These are phyloP conservation scores for Arrhopalites spinosus DNA, from an alignment of 2,888 invertebrate genomes.

Conservation along the genomic window DNA sequence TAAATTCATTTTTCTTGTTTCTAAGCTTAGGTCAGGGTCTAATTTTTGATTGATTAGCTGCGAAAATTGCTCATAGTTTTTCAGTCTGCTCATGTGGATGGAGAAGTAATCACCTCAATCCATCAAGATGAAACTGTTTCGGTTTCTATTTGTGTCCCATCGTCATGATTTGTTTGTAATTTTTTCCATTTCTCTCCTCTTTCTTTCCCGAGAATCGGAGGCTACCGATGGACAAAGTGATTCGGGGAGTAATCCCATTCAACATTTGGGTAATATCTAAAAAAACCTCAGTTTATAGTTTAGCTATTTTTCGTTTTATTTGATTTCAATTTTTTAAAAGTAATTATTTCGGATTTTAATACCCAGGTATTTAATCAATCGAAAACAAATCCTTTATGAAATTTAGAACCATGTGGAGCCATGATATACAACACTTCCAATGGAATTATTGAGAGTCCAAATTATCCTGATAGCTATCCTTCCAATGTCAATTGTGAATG, in stretches of 20 bases:
- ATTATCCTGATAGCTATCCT: neutral
- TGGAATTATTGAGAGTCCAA: conserved; percentile 6
- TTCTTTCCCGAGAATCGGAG: neutral
- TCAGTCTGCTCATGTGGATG: neutral
- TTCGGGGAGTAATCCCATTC: no score
- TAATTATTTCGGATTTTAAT: neutral
- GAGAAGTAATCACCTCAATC: neutral
- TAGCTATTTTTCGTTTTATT: neutral
- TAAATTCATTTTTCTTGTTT: neutral
- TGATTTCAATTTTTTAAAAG: neutral
- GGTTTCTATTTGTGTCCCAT: neutral
- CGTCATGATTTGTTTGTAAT: no score
- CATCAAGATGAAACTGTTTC: neutral
- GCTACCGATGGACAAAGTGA: neutral
- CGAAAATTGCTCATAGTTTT: neutral
- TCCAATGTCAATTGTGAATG: conserved; percentile 16
- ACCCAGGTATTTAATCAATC: neutral
- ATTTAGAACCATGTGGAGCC: neutral
- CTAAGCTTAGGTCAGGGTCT: neutral
- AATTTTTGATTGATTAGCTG: conserved; percentile 3
- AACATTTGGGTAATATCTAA: neutral
- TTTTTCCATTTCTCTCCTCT: neutral
- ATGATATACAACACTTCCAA: neutral
- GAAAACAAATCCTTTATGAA: neutral
- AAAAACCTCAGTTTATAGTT: neutral